Evolutionary conservation across 1,140 invertebrate genomes (phyloP).

Genomic region (Drosophila trapezifrons): DNA sequence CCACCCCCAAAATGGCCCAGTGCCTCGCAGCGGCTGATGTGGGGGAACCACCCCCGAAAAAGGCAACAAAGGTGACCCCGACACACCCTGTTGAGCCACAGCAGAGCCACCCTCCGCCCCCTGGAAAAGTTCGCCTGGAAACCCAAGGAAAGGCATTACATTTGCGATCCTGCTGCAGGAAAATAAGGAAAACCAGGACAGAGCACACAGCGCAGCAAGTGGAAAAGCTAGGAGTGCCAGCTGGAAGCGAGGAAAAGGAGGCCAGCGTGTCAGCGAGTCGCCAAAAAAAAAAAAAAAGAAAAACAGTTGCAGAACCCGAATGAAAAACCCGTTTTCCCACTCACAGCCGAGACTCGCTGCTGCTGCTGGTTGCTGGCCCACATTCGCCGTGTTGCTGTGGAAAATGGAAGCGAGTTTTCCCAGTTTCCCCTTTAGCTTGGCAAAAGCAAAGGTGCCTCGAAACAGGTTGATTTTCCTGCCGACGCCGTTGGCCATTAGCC

Average conservation of each 20-base stretch:
- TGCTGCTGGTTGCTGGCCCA: constrained; percentile 64
- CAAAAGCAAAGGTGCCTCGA: constrained; percentile 20
- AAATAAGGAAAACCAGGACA: constrained; percentile 13
- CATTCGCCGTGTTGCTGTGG: constrained; percentile 39
- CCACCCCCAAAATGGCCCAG: background rate
- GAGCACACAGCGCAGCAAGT: constrained; percentile 33
- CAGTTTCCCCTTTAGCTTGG: constrained; percentile 13
- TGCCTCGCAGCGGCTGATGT: no score
- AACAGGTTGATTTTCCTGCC: constrained; percentile 80
- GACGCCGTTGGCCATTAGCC: constrained; percentile 74
- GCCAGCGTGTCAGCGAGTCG: constrained; percentile 72
- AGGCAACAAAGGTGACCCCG: constrained; percentile 49
- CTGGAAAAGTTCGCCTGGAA: constrained; percentile 40
- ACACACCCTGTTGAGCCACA: constrained; percentile 42
- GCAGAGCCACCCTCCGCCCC: constrained; percentile 26
- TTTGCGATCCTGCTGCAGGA: constrained; percentile 32
- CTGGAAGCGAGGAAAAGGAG: constrained; percentile 60
- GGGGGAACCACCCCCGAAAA: constrained; percentile 38
- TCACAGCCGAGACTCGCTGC: constrained; percentile 19
- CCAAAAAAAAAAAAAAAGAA: constrained; percentile 11
- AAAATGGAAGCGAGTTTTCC: constrained; percentile 72
- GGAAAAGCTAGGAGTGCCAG: constrained; percentile 55
- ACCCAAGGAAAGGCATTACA: constrained; percentile 26
- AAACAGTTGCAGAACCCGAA: constrained; percentile 63
- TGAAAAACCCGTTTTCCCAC: constrained; percentile 69